phyloP scores from a whole-genome alignment of 1,140 invertebrate species.

The Steinernema khuongi region DNA sequence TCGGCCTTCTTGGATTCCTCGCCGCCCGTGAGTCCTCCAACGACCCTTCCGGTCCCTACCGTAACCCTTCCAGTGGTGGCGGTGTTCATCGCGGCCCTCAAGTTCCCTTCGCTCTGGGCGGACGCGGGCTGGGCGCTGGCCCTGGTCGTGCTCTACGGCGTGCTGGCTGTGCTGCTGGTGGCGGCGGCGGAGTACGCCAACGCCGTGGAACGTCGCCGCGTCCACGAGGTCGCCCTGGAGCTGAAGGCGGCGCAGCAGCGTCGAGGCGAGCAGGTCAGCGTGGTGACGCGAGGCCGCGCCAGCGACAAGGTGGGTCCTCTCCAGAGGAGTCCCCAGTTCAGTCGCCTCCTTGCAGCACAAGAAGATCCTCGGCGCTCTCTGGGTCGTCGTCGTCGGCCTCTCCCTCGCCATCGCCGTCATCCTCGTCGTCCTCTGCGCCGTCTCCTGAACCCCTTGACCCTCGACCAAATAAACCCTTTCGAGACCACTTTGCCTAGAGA shows the following conservation, averaged over 20 bases:
- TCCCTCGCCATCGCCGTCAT: too few species aligned
- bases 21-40: slow-evolving; percentile 12
- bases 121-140: slow-evolving; percentile 16
- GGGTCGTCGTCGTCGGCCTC: neutral
- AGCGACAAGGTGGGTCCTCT: neutral
- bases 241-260: neutral
- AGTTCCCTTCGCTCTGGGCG: slow-evolving; percentile 19
- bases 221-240: neutral
- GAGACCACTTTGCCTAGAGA: too few species aligned
- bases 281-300: neutral
- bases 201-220: neutral
- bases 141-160: slow-evolving; percentile 17
- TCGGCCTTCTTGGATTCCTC: slow-evolving; percentile 21
- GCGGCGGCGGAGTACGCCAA: neutral
- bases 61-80: slow-evolving; percentile 16
- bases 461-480: too few species aligned
- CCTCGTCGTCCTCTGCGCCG: too few species aligned
- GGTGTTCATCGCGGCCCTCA: slow-evolving; percentile 16
- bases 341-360: slow-evolving; percentile 1
- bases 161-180: neutral
- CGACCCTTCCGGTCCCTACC: neutral
- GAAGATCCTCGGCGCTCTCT: neutral
- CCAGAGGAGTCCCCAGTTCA: neutral
- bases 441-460: too few species aligned
- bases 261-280: neutral